phyloP scores from a whole-genome alignment of 2,113 vertebrate species.

The Paracanthobrama guichenoti region DNA sequence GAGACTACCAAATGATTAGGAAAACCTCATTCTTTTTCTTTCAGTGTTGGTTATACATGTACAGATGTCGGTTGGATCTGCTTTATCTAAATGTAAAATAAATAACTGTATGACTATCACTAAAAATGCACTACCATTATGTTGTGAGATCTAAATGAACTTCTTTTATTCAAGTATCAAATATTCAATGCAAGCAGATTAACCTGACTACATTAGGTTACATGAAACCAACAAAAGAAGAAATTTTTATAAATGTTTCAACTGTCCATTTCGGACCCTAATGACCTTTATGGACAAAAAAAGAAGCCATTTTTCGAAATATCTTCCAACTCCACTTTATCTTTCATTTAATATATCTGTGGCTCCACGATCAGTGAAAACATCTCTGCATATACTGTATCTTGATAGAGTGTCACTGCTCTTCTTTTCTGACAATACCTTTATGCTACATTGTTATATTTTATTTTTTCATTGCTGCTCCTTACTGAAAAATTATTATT shows the following conservation, averaged over 20 bases:
- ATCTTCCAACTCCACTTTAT: neutral
- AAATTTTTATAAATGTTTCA: neutral
- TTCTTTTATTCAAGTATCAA: neutral
- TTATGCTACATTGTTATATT: neutral
- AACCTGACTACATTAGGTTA: neutral
- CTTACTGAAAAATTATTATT: neutral
- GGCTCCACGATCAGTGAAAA: neutral
- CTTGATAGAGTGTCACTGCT: neutral
- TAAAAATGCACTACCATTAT: neutral
- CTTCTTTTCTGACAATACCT: neutral
- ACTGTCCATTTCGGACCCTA: neutral
- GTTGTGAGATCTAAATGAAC: neutral
- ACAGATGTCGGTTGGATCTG: neutral
- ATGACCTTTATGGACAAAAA: neutral
- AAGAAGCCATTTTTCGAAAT: neutral
- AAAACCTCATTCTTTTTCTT: neutral
- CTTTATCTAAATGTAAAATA: neutral
- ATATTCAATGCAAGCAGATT: neutral
- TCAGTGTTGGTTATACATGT: neutral
- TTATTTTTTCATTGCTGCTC: neutral
- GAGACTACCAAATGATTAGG: neutral
- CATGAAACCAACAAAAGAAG: neutral
- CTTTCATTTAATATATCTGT: neutral
- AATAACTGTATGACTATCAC: neutral
- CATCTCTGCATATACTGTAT: neutral